Conservation (phyloP, 2,888 invertebrate genomes). For the Metopia argyrocephala region DNA sequence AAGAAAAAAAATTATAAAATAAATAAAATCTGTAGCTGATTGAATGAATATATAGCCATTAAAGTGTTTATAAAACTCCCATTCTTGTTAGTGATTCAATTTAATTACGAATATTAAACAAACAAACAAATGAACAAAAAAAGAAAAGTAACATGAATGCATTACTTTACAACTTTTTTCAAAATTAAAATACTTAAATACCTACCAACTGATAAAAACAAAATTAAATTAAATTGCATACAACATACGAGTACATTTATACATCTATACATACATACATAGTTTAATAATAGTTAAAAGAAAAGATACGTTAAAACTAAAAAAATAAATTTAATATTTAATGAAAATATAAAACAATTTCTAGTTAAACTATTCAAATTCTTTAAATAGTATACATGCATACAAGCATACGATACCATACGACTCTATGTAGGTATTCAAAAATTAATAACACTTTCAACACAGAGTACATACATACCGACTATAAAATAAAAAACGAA, state of each 20-base stretch:
- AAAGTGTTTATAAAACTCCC: conserved; percentile 58
- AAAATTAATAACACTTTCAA: conserved; percentile 32
- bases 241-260: conserved; percentile 59
- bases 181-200: conserved; percentile 54
- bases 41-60: conserved; percentile 43
- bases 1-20: conserved; percentile 28
- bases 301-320: conserved; percentile 64
- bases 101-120: conserved; percentile 45
- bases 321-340: conserved; percentile 35
- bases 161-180: conserved; percentile 66
- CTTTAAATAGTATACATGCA: conserved; percentile 33
- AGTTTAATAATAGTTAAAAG: conserved; percentile 74
- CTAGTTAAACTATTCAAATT: conserved; percentile 56
- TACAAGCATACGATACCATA: too few species aligned
- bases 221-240: conserved; percentile 27
- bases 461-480: conserved; percentile 21
- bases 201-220: conserved; percentile 17
- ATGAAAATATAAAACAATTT: conserved; percentile 48
- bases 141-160: conserved; percentile 26
- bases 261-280: conserved; percentile 72
- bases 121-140: conserved; percentile 5
- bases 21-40: conserved; percentile 65
- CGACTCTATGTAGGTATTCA: conserved; percentile 25
- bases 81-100: conserved; percentile 63
- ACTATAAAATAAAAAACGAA: not conserved